Evolutionary conservation across 2,888 invertebrate genomes (phyloP), one percentile per base, ranked within the genome.

Genomic region (Drosophila yooni): DNA sequence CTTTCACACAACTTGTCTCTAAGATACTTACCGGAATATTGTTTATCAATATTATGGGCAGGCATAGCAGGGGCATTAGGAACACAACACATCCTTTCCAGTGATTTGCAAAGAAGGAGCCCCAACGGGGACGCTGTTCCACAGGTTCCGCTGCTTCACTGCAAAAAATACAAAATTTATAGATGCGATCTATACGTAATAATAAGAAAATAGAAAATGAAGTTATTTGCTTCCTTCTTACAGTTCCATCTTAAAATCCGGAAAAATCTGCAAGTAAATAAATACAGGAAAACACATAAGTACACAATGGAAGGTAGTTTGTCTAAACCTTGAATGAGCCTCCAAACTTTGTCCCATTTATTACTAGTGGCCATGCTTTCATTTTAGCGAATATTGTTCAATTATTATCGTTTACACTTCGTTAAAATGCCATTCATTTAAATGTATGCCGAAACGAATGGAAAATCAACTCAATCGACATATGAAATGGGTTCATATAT

Each of bases 21-120:
- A 7, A 6, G 3, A 7, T 38, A 92, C 94, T 94, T 91, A 95
- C 95, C 88, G 94, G 93, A 56, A 93, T 94, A 71, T 95, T 93
- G 82, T 96, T 94, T 15, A 94, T 52, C 8, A 96, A 92, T 70
- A 96, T 94, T 70, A 97, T 94, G 1, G 97, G 97, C 68, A 96
- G 93, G 33, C 97, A 93, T 15, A 96, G 65, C 6, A 97, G 79
- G 0, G 97, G 97, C 83, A 96, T 95, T 33, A 96, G 64, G 33
- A 97, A 94, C 36, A 96, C 95, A 64, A 97, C 94, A 0, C 97
- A 83, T 2, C 96, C 95, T 90, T 95, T 95, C 97, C 97, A 97
- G 91, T 97, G 97, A 73, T 96, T 94, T 40, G 94, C 92, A 7
- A 96, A 82, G 89, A 96, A 96, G 60, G 79, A 80, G 43, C 78